Evolutionary conservation across 2,113 vertebrate species (phyloP), one percentile per base, ranked within the genome.

Genomic region (Dinomys branickii): DNA sequence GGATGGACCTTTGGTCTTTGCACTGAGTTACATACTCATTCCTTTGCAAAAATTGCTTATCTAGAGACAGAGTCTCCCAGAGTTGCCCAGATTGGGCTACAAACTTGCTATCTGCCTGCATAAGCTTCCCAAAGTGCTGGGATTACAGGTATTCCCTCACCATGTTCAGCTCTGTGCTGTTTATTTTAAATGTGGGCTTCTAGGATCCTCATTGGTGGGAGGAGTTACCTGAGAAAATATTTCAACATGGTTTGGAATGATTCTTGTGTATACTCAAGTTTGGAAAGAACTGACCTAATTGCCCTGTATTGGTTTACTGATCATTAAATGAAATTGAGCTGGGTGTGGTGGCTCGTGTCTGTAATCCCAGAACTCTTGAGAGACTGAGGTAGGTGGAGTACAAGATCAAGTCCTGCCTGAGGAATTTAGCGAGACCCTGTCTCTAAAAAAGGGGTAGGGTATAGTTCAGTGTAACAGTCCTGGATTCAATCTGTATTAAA

Each of bases 241-340:
- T 93, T 86, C 80, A 88, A 89, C n/a, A 28, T 94, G 26, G 91
- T 87, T 56, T 75, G 63, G 47, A 89, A 35, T 88, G 90, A 83
- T 82, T 93, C 9, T 61, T 78, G 7, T 86, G 26, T 52, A 71
- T 0, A 3, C 20, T 56, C 1, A 88, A 50, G 54, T 88, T 86
- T 47, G 75, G 83, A 52, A 91, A 86, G 87, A 88, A 58, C 50
- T 89, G 52, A 59, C 5, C 84, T 94, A 78, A 92, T 78, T 63
- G 20, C 22, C 7, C 20, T 80, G 1, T 58, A 84, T 44, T 94
- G 11, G 52, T 83, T 90, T 83, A 78, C 24, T 59, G n/a, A 73
- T 71, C 30, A 35, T 88, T 65, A 85, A 47, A 58, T 59, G 87
- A 89, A 89, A 78, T 88, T 65, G n/a, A 59, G n/a, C 20, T 12